Conservation (phyloP, 2,797 vertebrate species). For the Heteromormyrus szaboi region DNA sequence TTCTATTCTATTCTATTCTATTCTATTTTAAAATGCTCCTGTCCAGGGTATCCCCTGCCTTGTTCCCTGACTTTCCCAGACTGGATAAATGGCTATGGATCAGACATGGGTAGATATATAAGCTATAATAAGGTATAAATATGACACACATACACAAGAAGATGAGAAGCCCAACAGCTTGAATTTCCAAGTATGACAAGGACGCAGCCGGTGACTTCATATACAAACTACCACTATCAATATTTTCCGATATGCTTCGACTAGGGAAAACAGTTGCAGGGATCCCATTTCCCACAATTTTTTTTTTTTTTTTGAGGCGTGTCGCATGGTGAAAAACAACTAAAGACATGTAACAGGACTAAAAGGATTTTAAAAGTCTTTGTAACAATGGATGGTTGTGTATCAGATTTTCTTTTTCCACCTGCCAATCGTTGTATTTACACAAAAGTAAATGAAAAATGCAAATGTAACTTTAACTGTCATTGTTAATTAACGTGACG, state of each 20-base stretch:
- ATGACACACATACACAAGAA: neutral
- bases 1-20: neutral
- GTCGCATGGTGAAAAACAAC: neutral
- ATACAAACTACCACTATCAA: neutral
- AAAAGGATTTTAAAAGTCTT: neutral
- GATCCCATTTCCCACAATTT: neutral
- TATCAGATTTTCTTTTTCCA: neutral
- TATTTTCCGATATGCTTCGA: neutral
- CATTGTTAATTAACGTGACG: neutral
- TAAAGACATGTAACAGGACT: neutral
- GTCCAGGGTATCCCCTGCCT: neutral
- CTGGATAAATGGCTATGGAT: neutral
- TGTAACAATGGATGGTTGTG: neutral
- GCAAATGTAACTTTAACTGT: neutral
- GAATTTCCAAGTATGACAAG: neutral
- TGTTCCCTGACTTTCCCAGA: neutral
- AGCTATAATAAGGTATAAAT: neutral
- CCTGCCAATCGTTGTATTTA: neutral
- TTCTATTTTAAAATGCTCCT: neutral
- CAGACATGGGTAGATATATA: neutral
- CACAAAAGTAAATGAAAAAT: neutral
- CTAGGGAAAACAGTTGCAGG: neutral
- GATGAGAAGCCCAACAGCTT: neutral
- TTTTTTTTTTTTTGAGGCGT: neutral
- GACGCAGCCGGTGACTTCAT: neutral